Evolutionary conservation across 1,140 invertebrate genomes (phyloP), one percentile per base, ranked within the genome.

Genomic region (Cherax destructor): DNA sequence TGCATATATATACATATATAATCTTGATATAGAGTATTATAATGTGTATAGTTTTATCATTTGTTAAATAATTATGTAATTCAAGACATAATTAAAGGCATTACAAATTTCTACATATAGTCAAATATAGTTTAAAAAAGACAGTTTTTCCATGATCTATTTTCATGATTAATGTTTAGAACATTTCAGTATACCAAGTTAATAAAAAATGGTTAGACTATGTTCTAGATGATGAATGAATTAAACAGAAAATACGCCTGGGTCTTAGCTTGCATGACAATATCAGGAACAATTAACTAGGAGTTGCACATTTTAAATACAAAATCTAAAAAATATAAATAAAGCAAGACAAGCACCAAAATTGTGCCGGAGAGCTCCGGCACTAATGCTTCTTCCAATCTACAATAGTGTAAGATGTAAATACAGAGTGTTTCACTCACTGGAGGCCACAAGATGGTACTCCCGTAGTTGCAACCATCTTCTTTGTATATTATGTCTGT

Each of bases 321-420:
- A 81, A 52, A 21, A 56, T 52, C 79, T 81, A 56, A 81, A 18
- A 81, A 81, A 81, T 52, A 30, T 47, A 81, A 81, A 81, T 56
- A 50, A 81, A 81, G 79, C 49, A 59, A 81, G 56, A 56, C 79
- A 52, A 56, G 50, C 49, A 56, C 18, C 18, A n/a, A 81, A 81
- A 59, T 24, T 59, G 24, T 74, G 69, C 61, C 21, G 18, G 61
- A 18, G 13, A 65, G 69, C n/a, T 30, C n/a, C 3, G 30, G 69
- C n/a, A 30, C 69, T 30, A 30, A 74, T 74, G 69, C 24, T 74
- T 74, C 24, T 74, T 74, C 11, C 69, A 74, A 24, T 74, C n/a
- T 74, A 74, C 69, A 5, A 30, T n/a, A 56, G 13, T 56, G 52
- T 56, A 56, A 56, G 52, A 56, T 56, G 13, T 4, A 56, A 6